Base-by-base conservation (phyloP, 2,888 invertebrate species). In the Pyrgus malvae region DNA sequence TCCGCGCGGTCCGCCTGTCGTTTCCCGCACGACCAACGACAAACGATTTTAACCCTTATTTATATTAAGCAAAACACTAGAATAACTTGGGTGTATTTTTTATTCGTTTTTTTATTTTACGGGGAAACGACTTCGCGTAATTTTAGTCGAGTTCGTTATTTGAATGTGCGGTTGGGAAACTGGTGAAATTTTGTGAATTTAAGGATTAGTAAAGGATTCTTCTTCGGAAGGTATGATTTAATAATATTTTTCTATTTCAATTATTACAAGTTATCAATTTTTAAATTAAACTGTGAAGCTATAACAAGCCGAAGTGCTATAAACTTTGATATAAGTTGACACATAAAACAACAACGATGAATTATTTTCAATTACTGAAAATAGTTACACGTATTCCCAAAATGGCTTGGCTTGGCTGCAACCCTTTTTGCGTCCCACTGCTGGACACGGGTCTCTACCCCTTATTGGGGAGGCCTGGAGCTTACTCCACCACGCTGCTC, bases 1-100 rank as follows among this genome's bases (percentile, higher is more conserved):
- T 91, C 91, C 91, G 91, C 83, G 90, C 91, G 90, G 91, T 89
- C 83, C 82, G 87, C 90, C 89, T 76, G 90, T 81, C 80, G 76
- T 80, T 82, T 78, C 78, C 83, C 80, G 70, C 72, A 45, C 42
- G 8, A 44, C 7, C 56, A 58, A 59, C 67, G 61, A 61, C 67
- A 65, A 66, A 70, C 69, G 56, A 72, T 63, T 70, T 64, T 66
- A 69, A 69, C 66, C 68, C 67, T 62, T 70, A 70, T 65, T 58
- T 55, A 65, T 59, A 67, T 56, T 62, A 19, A 27, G 40, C 16
- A 38, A 54, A 54, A 40, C 37, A 23, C 45, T 38, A 27, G 62
- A 74, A 67, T 8, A 35, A 51, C 31, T 41, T 31, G 56, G 40
- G 50, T 41, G 11, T 29, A n/a, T 14, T 29, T 16, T 16, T 31